Evolutionary conservation across 2,888 invertebrate genomes (phyloP).

Genomic region (Eilema caniola): DNA sequence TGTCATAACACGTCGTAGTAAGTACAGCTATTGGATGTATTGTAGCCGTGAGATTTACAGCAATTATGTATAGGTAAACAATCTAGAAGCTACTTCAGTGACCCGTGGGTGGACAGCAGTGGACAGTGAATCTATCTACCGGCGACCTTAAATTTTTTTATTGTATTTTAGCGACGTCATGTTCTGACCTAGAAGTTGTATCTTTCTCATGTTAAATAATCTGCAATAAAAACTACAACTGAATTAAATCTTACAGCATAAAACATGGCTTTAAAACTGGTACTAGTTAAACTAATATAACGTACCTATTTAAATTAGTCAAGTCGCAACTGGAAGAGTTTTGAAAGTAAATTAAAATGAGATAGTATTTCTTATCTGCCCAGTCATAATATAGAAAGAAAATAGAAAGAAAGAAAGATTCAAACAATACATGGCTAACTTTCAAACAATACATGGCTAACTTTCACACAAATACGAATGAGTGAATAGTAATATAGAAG

Average conservation of each 20-base stretch:
- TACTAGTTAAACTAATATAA: not conserved
- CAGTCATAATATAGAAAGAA: slow-evolving; percentile 33
- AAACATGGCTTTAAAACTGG: too few species aligned
- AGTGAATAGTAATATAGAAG: slow-evolving; percentile 64
- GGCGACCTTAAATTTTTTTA: not conserved
- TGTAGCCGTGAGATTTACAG: slow-evolving; percentile 55
- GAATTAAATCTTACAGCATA: too few species aligned
- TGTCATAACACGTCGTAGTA: slow-evolving; percentile 57
- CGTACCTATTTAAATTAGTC: not conserved
- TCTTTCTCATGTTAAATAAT: not conserved
- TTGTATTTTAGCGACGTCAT: slow-evolving; percentile 2
- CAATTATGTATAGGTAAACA: slow-evolving; percentile 46
- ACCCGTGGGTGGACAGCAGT: slow-evolving; percentile 51
- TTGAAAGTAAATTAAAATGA: slow-evolving; percentile 21
- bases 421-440: too few species aligned
- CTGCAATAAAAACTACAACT: not conserved
- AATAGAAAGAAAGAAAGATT: too few species aligned
- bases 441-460: too few species aligned
- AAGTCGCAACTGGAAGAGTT: not conserved
- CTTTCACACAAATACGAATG: slow-evolving; percentile 53
- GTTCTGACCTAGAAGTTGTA: too few species aligned
- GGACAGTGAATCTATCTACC: slow-evolving; percentile 1
- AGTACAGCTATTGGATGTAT: slow-evolving; percentile 58
- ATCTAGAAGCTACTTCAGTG: slow-evolving; percentile 43
- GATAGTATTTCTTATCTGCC: slow-evolving; percentile 24